These are phyloP conservation scores for Pyrocoelia pectoralis DNA, from an alignment of 2,888 invertebrate species.

Conservation along the genomic window DNA sequence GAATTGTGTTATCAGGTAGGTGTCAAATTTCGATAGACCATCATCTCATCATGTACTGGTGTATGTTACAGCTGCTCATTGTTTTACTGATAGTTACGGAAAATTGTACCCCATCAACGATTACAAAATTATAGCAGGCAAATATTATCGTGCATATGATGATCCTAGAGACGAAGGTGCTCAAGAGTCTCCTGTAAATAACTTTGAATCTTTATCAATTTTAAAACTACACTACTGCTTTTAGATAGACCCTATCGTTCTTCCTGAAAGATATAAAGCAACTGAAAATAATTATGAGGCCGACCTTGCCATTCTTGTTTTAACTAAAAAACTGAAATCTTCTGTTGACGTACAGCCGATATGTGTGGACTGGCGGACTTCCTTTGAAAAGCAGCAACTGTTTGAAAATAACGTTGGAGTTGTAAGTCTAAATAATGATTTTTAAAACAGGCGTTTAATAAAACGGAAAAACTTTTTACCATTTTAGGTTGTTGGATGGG, in stretches of 20 bases:
- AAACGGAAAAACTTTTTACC: no score
- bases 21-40: background rate
- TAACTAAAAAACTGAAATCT: conserved; percentile 47
- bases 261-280: conserved; percentile 44
- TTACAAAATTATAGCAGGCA: conserved; percentile 48
- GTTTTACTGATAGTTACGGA: conserved; percentile 44
- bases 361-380: conserved; percentile 50
- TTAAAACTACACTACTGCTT: background rate
- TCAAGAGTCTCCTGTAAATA: conserved; percentile 18
- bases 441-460: no score
- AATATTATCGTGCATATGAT: conserved; percentile 47
- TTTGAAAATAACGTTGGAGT: conserved; percentile 35
- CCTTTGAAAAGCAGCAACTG: conserved; percentile 29
- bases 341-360: conserved; percentile 53
- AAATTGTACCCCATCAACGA: conserved; percentile 18
- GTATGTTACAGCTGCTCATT: conserved; percentile 50
- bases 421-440: conserved; percentile 39
- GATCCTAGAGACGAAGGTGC: conserved; percentile 42
- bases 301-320: conserved; percentile 55
- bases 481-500: conserved; percentile 51
- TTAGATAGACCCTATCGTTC: conserved; percentile 43
- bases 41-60: background rate
- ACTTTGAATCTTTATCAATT: background rate
- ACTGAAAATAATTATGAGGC: conserved; percentile 41
- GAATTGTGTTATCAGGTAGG: conserved; percentile 50